Evolutionary conservation across 2,113 vertebrate species (phyloP).

Genomic region (Lanius ludovicianus): DNA sequence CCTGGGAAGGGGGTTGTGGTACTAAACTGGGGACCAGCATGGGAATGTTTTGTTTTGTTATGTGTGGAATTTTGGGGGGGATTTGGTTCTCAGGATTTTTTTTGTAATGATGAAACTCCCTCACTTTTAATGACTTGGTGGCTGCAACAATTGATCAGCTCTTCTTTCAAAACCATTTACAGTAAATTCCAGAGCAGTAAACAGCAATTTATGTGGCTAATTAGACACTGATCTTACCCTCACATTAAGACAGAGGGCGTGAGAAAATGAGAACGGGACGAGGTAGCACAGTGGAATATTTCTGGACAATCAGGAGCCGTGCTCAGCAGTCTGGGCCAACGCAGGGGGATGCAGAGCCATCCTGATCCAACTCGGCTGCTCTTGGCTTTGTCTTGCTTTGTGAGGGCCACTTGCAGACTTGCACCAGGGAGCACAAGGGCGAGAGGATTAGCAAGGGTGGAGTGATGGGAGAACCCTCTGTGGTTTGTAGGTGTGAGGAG

Average conservation of each 20-base stretch:
- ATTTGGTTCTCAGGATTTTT: background rate
- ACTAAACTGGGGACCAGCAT: background rate
- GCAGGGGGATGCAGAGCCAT: background rate
- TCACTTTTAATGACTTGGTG: background rate
- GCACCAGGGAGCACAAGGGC: background rate
- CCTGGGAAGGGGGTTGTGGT: background rate
- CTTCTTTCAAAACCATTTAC: background rate
- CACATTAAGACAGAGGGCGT: background rate
- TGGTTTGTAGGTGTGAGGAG: background rate
- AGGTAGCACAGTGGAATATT: background rate
- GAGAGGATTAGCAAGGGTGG: background rate
- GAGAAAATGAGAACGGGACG: background rate
- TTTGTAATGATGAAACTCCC: background rate
- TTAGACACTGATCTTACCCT: background rate
- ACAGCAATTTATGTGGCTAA: background rate
- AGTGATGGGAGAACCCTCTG: background rate
- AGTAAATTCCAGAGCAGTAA: background rate
- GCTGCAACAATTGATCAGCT: background rate
- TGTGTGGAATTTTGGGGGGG: fast-evolving
- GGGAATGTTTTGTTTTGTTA: background rate
- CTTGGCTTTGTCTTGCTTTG: background rate
- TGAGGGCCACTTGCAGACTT: background rate
- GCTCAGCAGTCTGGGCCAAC: background rate
- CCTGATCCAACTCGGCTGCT: background rate
- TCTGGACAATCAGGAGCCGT: background rate